These are phyloP conservation scores for Phallusia fumigata DNA, from an alignment of 23 tunicate genomes.

Conservation along the genomic window DNA sequence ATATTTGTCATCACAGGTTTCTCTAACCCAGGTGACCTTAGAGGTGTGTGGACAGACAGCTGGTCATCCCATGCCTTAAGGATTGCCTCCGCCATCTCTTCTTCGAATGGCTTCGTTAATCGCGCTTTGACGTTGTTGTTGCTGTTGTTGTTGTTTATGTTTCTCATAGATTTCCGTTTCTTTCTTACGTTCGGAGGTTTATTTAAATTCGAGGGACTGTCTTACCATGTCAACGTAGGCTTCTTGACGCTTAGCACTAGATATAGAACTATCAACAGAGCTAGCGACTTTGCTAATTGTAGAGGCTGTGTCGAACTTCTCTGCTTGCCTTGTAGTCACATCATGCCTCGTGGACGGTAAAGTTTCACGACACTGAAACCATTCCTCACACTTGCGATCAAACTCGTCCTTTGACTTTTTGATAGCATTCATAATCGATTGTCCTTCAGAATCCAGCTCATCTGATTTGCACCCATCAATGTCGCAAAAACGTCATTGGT, in stretches of 20 bases:
- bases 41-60: not conserved
- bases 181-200: not conserved
- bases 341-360: not conserved
- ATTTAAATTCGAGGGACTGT: not conserved
- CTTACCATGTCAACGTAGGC: conserved; percentile 7
- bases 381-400: not conserved
- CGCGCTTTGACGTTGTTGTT: not conserved
- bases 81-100: not conserved
- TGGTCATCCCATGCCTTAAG: not conserved
- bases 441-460: not conserved
- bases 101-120: not conserved
- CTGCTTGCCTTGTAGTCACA: not conserved
- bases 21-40: not conserved
- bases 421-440: not conserved
- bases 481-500: not conserved
- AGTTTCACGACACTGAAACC: not conserved
- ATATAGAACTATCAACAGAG: not conserved
- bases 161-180: not conserved
- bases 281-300: not conserved
- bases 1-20: not conserved
- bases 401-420: not conserved
- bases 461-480: not conserved
- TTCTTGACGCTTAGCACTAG: not conserved
- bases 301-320: not conserved
- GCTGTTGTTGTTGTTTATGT: too few species aligned